Evolutionary conservation across 2,888 invertebrate species (phyloP).

Genomic region (Amiota communis): DNA sequence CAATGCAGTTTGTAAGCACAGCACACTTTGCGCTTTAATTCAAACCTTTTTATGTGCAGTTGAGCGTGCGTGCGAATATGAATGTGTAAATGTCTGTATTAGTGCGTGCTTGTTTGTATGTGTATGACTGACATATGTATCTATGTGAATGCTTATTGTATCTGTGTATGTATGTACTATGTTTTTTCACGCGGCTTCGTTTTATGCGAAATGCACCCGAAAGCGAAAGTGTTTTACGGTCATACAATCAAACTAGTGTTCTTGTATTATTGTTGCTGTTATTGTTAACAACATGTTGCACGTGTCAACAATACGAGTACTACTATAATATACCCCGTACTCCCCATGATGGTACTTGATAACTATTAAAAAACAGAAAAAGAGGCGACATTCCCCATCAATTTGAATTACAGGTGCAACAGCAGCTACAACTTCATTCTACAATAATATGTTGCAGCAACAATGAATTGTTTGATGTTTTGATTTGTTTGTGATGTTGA

Average conservation of each 20-base stretch:
- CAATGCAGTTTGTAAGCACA: slow-evolving; percentile 24
- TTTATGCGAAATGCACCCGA: slow-evolving; percentile 63
- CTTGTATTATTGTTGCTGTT: slow-evolving; percentile 41
- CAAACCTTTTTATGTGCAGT: background rate
- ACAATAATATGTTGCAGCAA: background rate
- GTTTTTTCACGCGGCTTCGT: slow-evolving; percentile 43
- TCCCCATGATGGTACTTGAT: no score
- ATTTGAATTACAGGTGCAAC: background rate
- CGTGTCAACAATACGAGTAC: slow-evolving; percentile 59
- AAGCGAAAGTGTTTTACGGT: slow-evolving; percentile 61
- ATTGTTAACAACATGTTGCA: slow-evolving; percentile 66
- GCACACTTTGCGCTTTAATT: background rate
- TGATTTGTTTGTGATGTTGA: background rate
- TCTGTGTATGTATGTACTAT: slow-evolving; percentile 13
- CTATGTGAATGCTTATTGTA: background rate
- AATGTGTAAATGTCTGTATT: background rate
- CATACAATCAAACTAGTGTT: background rate
- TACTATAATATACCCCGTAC: background rate
- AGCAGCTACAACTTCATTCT: background rate
- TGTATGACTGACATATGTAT: background rate
- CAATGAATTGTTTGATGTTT: no score
- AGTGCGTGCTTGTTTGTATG: slow-evolving; percentile 15
- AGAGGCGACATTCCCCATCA: no score
- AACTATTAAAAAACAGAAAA: no score
- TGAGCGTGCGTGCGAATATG: background rate